Conservation (phyloP, 2,888 invertebrate species). For the Cerceris rybyensis region DNA sequence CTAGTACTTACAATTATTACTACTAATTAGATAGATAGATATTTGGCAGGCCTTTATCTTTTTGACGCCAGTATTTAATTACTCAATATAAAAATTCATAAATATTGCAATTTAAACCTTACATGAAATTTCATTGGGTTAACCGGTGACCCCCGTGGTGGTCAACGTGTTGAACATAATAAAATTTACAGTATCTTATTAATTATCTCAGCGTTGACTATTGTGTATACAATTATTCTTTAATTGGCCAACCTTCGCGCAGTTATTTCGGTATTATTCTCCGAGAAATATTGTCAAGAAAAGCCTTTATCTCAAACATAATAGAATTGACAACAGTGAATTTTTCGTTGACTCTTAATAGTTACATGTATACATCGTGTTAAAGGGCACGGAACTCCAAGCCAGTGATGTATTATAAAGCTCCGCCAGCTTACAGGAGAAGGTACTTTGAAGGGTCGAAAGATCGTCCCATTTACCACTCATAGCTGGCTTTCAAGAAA, state of each 20-base stretch:
- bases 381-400: slow-evolving; percentile 43
- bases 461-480: slow-evolving; percentile 58
- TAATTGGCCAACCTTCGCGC: no score
- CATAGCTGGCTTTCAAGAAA: slow-evolving; percentile 51
- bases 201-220: no score
- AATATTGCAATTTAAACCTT: no score
- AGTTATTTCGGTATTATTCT: not conserved
- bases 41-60: no score
- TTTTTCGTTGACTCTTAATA: slow-evolving; percentile 14
- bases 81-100: no score
- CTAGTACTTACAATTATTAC: no score
- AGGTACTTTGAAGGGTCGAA: slow-evolving; percentile 51
- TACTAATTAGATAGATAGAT: no score
- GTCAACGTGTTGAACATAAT: not conserved
- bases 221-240: no score
- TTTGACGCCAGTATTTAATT: no score
- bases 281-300: not conserved
- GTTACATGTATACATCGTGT: slow-evolving; percentile 38
- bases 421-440: slow-evolving; percentile 24
- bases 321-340: not conserved
- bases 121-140: no score
- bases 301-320: no score
- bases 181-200: not conserved
- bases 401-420: slow-evolving; percentile 47
- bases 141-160: no score